Conservation (phyloP, 1,140 invertebrate genomes). For the Hylaeus volcanicus region DNA sequence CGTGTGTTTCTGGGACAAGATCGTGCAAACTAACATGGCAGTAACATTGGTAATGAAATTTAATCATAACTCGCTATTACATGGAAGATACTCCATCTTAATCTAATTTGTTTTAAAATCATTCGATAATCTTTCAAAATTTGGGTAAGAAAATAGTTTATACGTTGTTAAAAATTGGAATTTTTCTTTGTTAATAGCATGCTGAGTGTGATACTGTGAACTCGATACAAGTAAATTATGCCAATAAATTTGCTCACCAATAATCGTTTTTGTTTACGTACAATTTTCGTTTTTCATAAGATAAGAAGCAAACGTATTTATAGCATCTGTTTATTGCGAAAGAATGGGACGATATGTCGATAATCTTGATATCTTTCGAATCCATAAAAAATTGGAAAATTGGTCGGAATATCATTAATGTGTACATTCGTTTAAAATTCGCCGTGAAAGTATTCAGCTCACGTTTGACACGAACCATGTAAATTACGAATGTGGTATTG, state of each 20-base stretch:
- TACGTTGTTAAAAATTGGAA: neutral
- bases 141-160: neutral
- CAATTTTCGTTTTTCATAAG: neutral
- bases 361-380: slow-evolving; percentile 1
- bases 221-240: neutral
- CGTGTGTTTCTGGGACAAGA: neutral
- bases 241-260: neutral
- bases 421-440: slow-evolving; percentile 31
- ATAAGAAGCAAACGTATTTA: neutral
- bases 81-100: neutral
- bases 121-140: neutral
- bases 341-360: neutral
- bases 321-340: neutral
- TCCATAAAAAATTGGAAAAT: slow-evolving; percentile 6
- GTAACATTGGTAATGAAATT: slow-evolving; percentile 36
- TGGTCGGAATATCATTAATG: slow-evolving; percentile 13
- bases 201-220: neutral
- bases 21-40: slow-evolving; percentile 5
- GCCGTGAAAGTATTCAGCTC: slow-evolving; percentile 4
- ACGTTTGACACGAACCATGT: slow-evolving; percentile 2
- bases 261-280: neutral
- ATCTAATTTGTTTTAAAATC: neutral
- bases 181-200: neutral
- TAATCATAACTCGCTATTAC: slow-evolving; percentile 7
- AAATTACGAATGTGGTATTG: slow-evolving; percentile 19